Evolutionary conservation across 2,888 invertebrate species (phyloP).

Genomic region (Clunio marinus): DNA sequence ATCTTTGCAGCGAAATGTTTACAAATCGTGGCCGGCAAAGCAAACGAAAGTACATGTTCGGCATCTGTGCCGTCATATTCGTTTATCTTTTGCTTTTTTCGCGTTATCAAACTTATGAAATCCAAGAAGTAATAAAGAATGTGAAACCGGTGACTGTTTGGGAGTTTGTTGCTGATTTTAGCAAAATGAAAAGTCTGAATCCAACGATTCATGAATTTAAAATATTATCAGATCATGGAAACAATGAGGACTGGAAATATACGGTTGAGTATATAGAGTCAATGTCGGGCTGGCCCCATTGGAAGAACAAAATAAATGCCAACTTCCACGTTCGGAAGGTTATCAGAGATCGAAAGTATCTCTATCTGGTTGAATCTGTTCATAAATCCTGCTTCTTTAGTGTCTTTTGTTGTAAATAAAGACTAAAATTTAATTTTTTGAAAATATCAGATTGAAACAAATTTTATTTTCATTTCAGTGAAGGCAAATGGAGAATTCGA

Average conservation of each 20-base stretch:
- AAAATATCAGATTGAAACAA: too few relatives aligned
- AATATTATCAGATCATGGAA: constrained; percentile 61
- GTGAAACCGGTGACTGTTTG: constrained; percentile 60
- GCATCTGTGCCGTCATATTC: not conserved
- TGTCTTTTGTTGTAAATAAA: constrained; percentile 53
- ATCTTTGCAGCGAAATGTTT: constrained; percentile 19
- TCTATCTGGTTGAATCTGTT: constrained; percentile 57
- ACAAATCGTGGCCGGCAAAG: not conserved
- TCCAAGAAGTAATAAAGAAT: constrained; percentile 52
- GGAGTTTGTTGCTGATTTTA: constrained; percentile 72
- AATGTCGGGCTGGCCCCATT: constrained; percentile 61
- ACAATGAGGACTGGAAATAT: constrained; percentile 67
- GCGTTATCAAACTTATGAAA: constrained; percentile 17
- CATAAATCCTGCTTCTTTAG: constrained; percentile 62
- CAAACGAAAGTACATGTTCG: constrained; percentile 4
- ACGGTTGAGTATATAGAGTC: constrained; percentile 61
- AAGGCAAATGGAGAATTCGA: constrained; percentile 58
- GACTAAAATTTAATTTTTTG: too few relatives aligned
- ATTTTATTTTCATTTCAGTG: constrained; percentile 54
- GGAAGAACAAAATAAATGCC: constrained; percentile 57
- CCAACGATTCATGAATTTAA: constrained; percentile 54
- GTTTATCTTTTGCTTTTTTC: not conserved
- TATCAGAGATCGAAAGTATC: constrained; percentile 21
- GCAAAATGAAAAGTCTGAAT: constrained; percentile 31
- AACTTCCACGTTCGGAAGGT: constrained; percentile 57